Conservation (phyloP, 2,797 vertebrate genomes). For the Sarcophilus harrisii region DNA sequence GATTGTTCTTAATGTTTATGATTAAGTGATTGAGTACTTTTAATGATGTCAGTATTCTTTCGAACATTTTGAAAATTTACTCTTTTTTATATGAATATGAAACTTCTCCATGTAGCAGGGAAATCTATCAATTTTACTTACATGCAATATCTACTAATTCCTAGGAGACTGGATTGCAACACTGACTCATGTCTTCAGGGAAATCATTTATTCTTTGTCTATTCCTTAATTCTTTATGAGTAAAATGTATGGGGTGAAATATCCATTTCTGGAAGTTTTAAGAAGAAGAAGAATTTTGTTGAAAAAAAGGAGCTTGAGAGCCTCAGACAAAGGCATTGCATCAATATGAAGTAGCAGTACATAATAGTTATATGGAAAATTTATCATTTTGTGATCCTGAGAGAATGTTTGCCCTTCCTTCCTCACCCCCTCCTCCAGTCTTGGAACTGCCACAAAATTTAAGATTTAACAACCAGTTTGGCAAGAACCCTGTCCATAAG, state of each 20-base stretch:
- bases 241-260: background rate
- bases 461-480: slow-evolving; percentile 80
- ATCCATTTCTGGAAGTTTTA: background rate
- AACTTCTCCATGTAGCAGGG: background rate
- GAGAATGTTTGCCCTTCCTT: slow-evolving; percentile 11
- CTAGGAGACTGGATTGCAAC: background rate
- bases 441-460: slow-evolving; percentile 75
- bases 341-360: slow-evolving; percentile 5
- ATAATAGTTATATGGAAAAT: slow-evolving; percentile 66
- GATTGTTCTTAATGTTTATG: slow-evolving; percentile 1
- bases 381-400: slow-evolving; percentile 56
- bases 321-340: slow-evolving; percentile 6
- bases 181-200: background rate
- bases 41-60: background rate
- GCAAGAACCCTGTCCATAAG: slow-evolving; percentile 74
- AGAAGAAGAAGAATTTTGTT: background rate
- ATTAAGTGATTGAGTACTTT: background rate
- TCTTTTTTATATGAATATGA: background rate
- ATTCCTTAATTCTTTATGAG: background rate
- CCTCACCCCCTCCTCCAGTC: slow-evolving; percentile 60
- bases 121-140: slow-evolving; percentile 14
- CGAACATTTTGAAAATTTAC: background rate
- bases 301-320: background rate
- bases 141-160: slow-evolving; percentile 9
- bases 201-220: slow-evolving; percentile 19